phyloP scores from a whole-genome alignment of 2,888 invertebrate species.

The Mythimna loreyi region DNA sequence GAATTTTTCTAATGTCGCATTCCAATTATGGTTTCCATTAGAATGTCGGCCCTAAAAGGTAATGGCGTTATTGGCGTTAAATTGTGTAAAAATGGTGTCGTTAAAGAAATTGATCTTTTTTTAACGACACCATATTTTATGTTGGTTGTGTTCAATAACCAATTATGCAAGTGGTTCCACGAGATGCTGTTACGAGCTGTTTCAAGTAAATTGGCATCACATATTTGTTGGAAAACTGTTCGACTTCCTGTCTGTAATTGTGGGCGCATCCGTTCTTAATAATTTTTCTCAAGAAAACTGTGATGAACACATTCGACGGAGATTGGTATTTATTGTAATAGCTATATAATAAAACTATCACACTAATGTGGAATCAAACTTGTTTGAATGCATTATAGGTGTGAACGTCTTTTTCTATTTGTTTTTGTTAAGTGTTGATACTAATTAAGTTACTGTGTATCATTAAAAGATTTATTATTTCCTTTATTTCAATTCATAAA shows the following conservation, averaged over 20 bases:
- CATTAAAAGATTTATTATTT: constrained; percentile 26
- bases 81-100: constrained; percentile 48
- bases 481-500: constrained; percentile 2
- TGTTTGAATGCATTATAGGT: constrained; percentile 16
- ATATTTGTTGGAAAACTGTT: constrained; percentile 66
- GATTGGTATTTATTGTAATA: constrained; percentile 57
- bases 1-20: constrained; percentile 55
- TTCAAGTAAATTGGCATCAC: constrained; percentile 63
- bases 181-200: constrained; percentile 40
- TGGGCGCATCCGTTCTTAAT: constrained; percentile 73
- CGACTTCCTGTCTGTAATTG: constrained; percentile 76
- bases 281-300: constrained; percentile 57
- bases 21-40: constrained; percentile 50
- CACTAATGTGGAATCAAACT: constrained; percentile 24
- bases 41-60: constrained; percentile 56
- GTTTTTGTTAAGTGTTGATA: constrained; percentile 17
- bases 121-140: constrained; percentile 29
- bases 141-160: constrained; percentile 53
- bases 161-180: constrained; percentile 61
- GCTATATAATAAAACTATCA: constrained; percentile 40
- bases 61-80: constrained; percentile 36
- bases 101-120: too few relatives aligned
- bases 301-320: constrained; percentile 53
- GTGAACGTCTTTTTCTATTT: neutral
- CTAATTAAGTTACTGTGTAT: constrained; percentile 12